Base-by-base conservation (phyloP, 2,113 vertebrate species). In the Oenanthe melanoleuca region DNA sequence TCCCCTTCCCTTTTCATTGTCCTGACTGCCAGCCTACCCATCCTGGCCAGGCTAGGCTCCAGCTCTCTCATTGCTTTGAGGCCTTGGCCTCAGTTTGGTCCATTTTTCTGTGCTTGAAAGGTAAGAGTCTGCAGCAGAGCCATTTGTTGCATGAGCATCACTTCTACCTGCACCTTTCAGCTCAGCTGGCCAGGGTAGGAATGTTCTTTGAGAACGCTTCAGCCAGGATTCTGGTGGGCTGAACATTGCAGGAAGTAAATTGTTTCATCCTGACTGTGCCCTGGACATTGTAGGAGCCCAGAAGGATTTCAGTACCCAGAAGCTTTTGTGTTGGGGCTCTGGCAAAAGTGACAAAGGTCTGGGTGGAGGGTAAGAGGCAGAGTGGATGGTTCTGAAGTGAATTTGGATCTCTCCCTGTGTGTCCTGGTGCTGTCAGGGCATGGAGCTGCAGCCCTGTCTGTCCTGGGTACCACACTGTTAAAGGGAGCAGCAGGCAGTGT, bases 231-330 rank as follows among this genome's bases (percentile, higher is more conserved):
- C 82, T 75, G 31, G 29, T 52, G 24, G 38, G 9, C 53, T 82
- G 57, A 67, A 47, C 1, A 0, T 18, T 31, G 11, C 66, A 60
- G 52, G 66, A n/a, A 38, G 29, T 31, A 24, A 25, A 18, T 53
- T n/a, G 24, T 38, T 92, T 81, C 9, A 13, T 89, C 45, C 66
- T 70, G n/a, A 66, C 18, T 63, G 33, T 86, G 31, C 22, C 1
- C 2, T 38, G 26, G 49, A n/a, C 17, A 0, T 6, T 0, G 2
- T 44, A 55, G 73, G n/a, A 22, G 7, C 49, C 56, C 26, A 57
- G 34, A 59, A 66, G 4, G 17, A 44, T 18, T 86, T 79, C 20
- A 3, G 3, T 70, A 26, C 38, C 21, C 29, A 6, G 37, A 44
- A 75, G 4, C 5, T 13, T 57, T 69, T 93, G 44, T 38, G 12